These are phyloP conservation scores for Idaea straminata DNA, from an alignment of 2,888 invertebrate species.

Conservation along the genomic window DNA sequence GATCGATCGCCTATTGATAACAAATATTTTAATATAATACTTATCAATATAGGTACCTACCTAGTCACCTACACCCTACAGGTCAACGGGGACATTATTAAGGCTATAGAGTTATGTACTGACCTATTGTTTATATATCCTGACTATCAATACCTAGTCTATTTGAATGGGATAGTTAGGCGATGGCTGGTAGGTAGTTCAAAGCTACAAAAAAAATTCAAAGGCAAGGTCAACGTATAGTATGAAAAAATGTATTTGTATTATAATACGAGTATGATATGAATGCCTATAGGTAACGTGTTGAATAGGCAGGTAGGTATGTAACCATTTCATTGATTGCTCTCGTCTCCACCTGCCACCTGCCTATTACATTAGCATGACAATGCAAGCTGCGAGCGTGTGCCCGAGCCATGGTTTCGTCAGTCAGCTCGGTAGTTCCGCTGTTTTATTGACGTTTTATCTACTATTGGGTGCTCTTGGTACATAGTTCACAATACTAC, in stretches of 20 bases:
- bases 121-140: too few species aligned
- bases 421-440: neutral
- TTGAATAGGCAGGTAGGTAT: neutral
- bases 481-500: too few species aligned
- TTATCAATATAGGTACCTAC: neutral
- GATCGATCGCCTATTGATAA: neutral
- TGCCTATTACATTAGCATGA: neutral
- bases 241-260: too few species aligned
- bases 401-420: neutral
- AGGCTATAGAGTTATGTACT: too few species aligned
- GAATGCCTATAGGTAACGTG: neutral
- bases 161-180: too few species aligned
- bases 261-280: neutral
- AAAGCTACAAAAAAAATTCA: too few species aligned
- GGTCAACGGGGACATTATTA: neutral
- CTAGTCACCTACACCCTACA: too few species aligned
- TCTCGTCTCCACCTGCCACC: neutral
- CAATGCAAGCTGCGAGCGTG: neutral
- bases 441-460: neutral
- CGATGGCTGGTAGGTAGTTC: too few species aligned
- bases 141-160: too few species aligned
- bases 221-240: too few species aligned
- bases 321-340: neutral
- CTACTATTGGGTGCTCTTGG: neutral
- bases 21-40: neutral